These are phyloP conservation scores for Montipora cactus DNA, from an alignment of 64 coral and sea anemone genomes.

Conservation along the genomic window DNA sequence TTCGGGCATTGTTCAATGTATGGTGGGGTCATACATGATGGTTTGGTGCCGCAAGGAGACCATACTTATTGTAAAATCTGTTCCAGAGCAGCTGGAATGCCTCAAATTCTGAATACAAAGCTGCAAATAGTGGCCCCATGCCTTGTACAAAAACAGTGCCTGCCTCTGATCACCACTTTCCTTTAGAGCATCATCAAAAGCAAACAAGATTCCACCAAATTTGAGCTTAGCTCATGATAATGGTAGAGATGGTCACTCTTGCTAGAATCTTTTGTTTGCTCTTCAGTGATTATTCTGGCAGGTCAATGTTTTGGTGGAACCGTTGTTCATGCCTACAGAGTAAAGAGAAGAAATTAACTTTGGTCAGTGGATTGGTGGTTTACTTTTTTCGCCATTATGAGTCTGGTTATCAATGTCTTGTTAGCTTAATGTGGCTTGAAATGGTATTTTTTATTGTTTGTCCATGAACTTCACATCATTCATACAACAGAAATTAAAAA, in stretches of 20 bases:
- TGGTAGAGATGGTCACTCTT: conserved; percentile 36
- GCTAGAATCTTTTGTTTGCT: not conserved
- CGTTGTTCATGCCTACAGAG: conserved; percentile 22
- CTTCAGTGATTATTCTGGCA: not conserved
- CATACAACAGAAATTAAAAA: no score
- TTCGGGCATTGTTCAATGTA: no score
- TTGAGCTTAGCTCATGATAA: conserved; percentile 61
- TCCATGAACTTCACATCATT: no score
- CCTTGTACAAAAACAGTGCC: no score
- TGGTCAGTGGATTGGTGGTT: no score
- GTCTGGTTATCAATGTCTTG: not conserved
- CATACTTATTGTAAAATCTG: conserved; percentile 66
- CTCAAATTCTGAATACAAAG: conserved; percentile 20
- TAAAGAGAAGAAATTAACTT: no score
- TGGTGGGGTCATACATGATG: no score
- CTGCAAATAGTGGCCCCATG: not conserved
- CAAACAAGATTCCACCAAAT: not conserved
- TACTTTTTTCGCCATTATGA: no score
- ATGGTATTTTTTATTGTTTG: no score
- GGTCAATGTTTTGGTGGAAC: not conserved
- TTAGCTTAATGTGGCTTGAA: not conserved
- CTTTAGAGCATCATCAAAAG: no score
- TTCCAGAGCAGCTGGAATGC: conserved; percentile 55
- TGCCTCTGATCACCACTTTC: no score
- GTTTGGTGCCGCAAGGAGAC: not conserved